phyloP scores from a whole-genome alignment of 2,113 vertebrate genomes.

The Aleadryas rufinucha region DNA sequence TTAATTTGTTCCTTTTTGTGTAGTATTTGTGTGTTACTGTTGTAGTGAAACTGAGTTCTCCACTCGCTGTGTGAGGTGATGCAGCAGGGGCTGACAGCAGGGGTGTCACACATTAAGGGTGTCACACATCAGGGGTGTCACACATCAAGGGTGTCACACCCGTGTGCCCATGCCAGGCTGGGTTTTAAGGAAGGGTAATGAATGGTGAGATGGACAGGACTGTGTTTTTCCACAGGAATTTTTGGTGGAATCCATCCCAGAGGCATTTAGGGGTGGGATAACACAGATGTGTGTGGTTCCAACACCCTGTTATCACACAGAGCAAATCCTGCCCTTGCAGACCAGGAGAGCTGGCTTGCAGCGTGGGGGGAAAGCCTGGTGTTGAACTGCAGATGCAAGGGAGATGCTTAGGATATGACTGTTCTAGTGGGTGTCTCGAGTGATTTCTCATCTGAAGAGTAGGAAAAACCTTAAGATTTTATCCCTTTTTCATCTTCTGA shows the following conservation, averaged over 20 bases:
- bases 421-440: rapidly evolving
- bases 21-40: background rate
- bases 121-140: background rate
- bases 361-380: background rate
- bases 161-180: rapidly evolving
- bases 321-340: background rate
- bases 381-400: background rate
- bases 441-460: background rate
- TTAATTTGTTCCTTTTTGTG: slow-evolving; percentile 69
- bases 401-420: background rate
- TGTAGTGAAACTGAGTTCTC: background rate
- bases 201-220: background rate
- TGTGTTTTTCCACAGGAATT: background rate
- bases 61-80: rapidly evolving
- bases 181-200: background rate
- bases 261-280: background rate
- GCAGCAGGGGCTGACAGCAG: background rate
- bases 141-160: background rate
- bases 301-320: background rate
- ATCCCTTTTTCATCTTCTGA: background rate
- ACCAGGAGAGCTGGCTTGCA: background rate
- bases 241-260: background rate
- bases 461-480: background rate
- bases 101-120: background rate
- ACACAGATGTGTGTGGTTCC: background rate